phyloP scores from a whole-genome alignment of 2,113 vertebrate genomes.

The Echinops telfairi region DNA sequence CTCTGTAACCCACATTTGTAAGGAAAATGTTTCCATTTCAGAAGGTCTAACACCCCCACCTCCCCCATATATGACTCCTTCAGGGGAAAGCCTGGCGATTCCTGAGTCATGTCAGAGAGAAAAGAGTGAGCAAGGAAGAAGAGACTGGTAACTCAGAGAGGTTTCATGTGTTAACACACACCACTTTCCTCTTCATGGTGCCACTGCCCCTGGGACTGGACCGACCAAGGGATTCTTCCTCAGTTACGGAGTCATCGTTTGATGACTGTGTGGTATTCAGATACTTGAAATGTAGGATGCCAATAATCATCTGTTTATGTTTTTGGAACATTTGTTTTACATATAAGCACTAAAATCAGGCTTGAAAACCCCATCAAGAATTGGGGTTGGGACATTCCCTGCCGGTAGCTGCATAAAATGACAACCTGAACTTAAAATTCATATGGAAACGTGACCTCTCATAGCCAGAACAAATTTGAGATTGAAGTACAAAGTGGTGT shows the following conservation, averaged over 20 bases:
- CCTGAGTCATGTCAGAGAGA: constrained; percentile 7
- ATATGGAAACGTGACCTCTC: constrained; percentile 11
- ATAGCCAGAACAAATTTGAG: not conserved
- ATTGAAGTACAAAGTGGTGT: no score
- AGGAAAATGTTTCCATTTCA: constrained; percentile 9
- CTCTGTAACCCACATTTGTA: not conserved
- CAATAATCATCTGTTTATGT: no score
- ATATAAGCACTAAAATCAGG: no score
- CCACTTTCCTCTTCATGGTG: no score
- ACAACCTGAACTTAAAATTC: constrained; percentile 20
- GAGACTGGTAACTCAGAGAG: constrained; percentile 31
- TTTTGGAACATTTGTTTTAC: no score
- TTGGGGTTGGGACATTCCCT: no score
- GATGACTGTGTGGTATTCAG: no score
- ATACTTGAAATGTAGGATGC: no score
- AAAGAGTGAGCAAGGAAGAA: not conserved
- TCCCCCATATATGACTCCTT: constrained; percentile 38
- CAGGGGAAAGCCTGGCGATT: constrained; percentile 48
- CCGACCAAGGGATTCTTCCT: no score
- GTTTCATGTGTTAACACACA: not conserved
- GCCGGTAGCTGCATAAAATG: constrained; percentile 2
- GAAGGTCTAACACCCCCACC: not conserved
- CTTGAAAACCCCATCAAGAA: no score
- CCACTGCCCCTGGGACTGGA: no score
- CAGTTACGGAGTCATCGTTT: no score